Base-by-base conservation (phyloP, 2,797 vertebrate species). In the Sylvilagus floridanus region DNA sequence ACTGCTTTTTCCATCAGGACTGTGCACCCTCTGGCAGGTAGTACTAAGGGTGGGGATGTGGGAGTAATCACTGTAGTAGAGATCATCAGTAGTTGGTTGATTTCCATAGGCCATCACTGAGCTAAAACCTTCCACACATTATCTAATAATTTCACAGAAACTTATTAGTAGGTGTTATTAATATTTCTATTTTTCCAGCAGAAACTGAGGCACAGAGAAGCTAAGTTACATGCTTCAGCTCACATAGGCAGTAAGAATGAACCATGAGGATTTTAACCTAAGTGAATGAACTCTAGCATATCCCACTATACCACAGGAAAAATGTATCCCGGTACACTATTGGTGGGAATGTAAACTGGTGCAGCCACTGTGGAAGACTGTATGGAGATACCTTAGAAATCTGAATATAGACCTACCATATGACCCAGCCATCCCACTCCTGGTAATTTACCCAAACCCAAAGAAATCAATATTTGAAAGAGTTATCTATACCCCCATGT, bases 171-270 rank as follows among this genome's bases (percentile, higher is more conserved):
- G 12, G n/a, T 37, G 24, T 50, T 90, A 42, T 62, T 90, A 76
- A 72, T 52, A 62, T 17, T 30, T 21, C 66, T 93, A 71, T 78
- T 96, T 93, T 50, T 79, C 52, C 71, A 69, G 32, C 69, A 30
- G 28, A 63, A 62, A 75, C 7, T 24, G 32, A 69, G 35, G 11
- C 30, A 30, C 14, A 12, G 4, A 52, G 50, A 71, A 28, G 16
- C 32, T 84, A 90, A 87, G 37, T 54, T 52, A 60, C 19, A 62
- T 52, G 6, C 30, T 81, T 24, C 65, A 73, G 54, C 17, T 71
- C 68, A 88, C 28, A 78, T 7, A 88, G 30, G 28, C 66, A 10
- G 28, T 90, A 65, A 81, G 9, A 30, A 89, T 24, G 21, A 17
- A 88, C 14, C 26, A 86, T 11, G 28, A 35, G 69, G 52, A 86